Base-by-base conservation (phyloP, 2,888 invertebrate genomes). In the Dryobota labecula region DNA sequence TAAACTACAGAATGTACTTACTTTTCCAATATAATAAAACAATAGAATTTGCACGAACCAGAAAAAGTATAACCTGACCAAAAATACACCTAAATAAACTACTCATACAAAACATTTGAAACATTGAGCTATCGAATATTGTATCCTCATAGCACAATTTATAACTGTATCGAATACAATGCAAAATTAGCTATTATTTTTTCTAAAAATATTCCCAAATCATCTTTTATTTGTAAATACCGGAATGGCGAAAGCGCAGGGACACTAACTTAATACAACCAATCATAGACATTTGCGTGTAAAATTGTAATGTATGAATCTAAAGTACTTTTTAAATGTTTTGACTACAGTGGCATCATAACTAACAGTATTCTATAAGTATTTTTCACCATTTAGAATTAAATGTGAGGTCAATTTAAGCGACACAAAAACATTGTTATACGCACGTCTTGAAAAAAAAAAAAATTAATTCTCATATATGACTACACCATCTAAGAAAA, bases 81-180 rank as follows among this genome's bases (percentile, higher is more conserved):
- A 49, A 30, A 33, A 54, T 54, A 69, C 13, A n/a, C n/a, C n/a
- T 38, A 15, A 11, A 53, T 54, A 15, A 9, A 47, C 41, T 45
- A 60, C 45, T 58, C 60, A 27, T 73, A 76, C 68, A 76, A 75
- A 82, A 81, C 78, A 72, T 78, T 86, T 76, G 78, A 78, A 72
- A 75, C 68, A 73, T 74, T 70, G 58, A 73, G 18, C 56, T 65
- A 75, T 68, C 63, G 64, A 64, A 76, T 82, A 84, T 82, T 82
- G 65, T 83, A 82, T 76, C 87, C 73, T 65, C 83, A 84, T 79
- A 88, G 91, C 90, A 90, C 90, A 90, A 91, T 81, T 67, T 63
- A 76, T 72, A 61, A 64, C 77, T 70, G 38, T 84, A 78, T 70
- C 70, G 53, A 78, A 80, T 67, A 41, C 80, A 81, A 82, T 67